Evolutionary conservation across 2,797 vertebrate genomes (phyloP), one percentile per base, ranked within the genome.

Genomic region (Oophaga sylvatica): DNA sequence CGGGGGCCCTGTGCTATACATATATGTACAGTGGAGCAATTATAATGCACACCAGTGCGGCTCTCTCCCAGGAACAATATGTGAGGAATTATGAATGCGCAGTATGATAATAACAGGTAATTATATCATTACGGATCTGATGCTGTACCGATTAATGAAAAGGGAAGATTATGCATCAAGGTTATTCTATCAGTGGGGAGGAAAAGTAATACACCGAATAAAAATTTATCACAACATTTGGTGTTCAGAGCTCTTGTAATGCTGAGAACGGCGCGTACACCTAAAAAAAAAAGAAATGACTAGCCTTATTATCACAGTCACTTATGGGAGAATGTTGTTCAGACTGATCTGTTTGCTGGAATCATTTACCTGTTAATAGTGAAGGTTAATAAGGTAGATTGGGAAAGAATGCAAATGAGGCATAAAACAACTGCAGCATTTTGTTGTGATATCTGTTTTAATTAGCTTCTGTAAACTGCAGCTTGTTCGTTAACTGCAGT

Each of bases 361-460:
- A 85, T 81, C 68, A 81, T 85, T 82, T 83, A 84, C 82, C 87
- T 88, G 60, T 80, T 84, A 84, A 84, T 77, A 85, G 71, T 86
- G 84, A 89, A 89, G 84, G 88, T 86, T 89, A 89, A 86, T 86
- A 68, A 59, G 71, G 84, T 83, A 88, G 70, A 88, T 81, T 35
- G 70, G 87, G 79, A 70, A 88, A 77, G 29, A 68, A 82, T 86
- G 88, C 62, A 86, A 89, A 86, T 89, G 79, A 78, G 80, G 70
- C 78, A 82, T 85, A 81, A 85, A 85, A 85, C 83, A 88, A 81
- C 84, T 89, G 88, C 88, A 82, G 84, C 48, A 83, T 86, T 89
- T 82, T 89, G 88, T 86, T 89, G 88, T 81, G 79, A 89, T 89
- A 83, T 89, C 67, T 81, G 62, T 81, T 86, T 86, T 86, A 89